phyloP scores from a whole-genome alignment of 2,797 vertebrate genomes.

The Lutjanus campechanus region DNA sequence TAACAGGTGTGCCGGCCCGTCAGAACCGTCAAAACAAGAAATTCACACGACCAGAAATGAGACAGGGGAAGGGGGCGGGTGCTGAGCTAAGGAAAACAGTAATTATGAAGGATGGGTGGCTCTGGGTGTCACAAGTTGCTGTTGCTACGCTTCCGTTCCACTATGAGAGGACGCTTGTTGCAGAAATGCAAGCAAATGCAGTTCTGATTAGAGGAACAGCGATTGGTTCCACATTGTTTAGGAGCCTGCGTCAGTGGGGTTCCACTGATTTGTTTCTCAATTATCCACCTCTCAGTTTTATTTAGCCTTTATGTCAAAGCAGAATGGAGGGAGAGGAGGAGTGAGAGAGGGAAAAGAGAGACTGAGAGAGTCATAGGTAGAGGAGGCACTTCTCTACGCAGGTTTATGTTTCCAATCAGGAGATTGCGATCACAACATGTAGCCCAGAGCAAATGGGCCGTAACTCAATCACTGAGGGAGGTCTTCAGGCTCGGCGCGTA shows the following conservation, averaged over 20 bases:
- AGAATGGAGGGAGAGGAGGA: neutral
- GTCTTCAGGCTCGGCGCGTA: slow-evolving; percentile 47
- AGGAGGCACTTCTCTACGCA: slow-evolving; percentile 38
- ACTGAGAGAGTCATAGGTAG: slow-evolving; percentile 18
- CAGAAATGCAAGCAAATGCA: slow-evolving; percentile 6
- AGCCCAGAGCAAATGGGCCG: slow-evolving; percentile 72
- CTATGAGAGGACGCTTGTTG: slow-evolving; percentile 13
- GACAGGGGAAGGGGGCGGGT: slow-evolving; percentile 16
- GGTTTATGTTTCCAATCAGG: slow-evolving; percentile 75
- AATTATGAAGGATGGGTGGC: slow-evolving; percentile 53
- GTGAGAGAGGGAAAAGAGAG: neutral
- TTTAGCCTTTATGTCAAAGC: slow-evolving; percentile 23
- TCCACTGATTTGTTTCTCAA: slow-evolving; percentile 46
- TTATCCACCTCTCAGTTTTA: slow-evolving; percentile 46
- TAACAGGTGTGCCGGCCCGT: slow-evolving; percentile 74
- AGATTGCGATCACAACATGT: slow-evolving; percentile 74
- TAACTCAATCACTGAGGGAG: slow-evolving; percentile 68
- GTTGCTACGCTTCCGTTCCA: slow-evolving; percentile 13
- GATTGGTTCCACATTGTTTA: slow-evolving; percentile 46
- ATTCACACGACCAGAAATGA: slow-evolving; percentile 44
- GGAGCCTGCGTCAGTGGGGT: neutral
- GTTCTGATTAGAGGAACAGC: neutral
- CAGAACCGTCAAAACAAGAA: slow-evolving; percentile 64
- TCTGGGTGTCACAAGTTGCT: slow-evolving; percentile 8
- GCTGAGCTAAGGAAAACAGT: slow-evolving; percentile 49